Base-by-base conservation (phyloP, 2,888 invertebrate genomes). In the Anoplius nigerrimus region DNA sequence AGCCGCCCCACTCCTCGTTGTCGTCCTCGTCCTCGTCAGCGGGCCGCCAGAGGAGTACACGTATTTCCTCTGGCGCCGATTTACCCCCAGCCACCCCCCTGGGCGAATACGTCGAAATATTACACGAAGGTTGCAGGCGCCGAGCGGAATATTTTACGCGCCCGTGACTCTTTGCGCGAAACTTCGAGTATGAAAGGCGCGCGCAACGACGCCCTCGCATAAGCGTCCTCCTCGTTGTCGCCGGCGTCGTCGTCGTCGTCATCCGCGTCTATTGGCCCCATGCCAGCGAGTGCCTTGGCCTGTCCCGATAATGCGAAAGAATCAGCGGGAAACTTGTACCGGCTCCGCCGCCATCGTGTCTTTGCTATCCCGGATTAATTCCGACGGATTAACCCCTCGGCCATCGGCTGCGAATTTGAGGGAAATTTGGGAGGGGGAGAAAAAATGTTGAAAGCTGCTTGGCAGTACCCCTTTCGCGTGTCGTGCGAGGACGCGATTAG, bases 291-390 rank as follows among this genome's bases (percentile, higher is more conserved):
- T 66, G 66, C 60, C 65, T 56, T 57, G 16, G 42, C 42, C 59
- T 68, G 62, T n/a, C 62, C 66, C 67, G 70, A 75, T 79, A 60
- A 72, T 79, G 58, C 73, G 71, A 71, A 79, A 79, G 73, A 76
- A 73, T 75, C 76, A 79, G 77, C 77, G 69, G 75, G 76, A 69
- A 74, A 75, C 61, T 66, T 75, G 53, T 63, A 62, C 53, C 67
- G n/a, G 71, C 72, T 75, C 67, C 69, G 64, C 57, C 63, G 73
- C 64, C 61, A 16, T n/a, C n/a, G n/a, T n/a, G n/a, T 15, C 11
- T 34, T 34, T 34, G 71, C 74, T 69, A 69, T 74, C 34, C 34
- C 52, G 76, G 78, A 71, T 74, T 78, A 76, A 78, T 78, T 78
- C 76, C 69, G 73, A 75, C 74, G 75, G 73, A 78, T n/a, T n/a